A percentile compares a stretch with the other conserved stretches of the same genome.
These are phyloP conservation scores for Ptycholaimellus sp. DNA, from an alignment of 2,888 invertebrate genomes.

Conservation along the genomic window DNA sequence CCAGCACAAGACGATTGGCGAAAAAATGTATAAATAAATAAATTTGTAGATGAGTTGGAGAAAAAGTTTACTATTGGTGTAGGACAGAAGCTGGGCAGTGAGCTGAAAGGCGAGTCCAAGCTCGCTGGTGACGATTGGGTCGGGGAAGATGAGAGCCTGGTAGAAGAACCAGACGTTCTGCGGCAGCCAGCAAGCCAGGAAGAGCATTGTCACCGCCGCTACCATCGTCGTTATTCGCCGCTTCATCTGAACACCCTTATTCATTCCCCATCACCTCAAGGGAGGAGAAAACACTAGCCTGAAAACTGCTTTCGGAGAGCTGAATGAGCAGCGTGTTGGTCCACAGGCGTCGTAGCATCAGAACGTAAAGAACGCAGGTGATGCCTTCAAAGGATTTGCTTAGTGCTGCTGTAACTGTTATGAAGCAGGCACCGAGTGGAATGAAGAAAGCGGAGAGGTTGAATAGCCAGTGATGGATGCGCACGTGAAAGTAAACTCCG, in stretches of 20 bases:
- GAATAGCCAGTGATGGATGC: constrained; percentile 46
- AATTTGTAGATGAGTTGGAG: neutral
- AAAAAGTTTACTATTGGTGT: constrained; percentile 1
- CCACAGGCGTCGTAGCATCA: constrained; percentile 63
- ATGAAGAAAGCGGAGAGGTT: constrained; percentile 61
- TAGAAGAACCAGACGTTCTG: constrained; percentile 43
- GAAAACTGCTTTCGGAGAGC: too few relatives aligned
- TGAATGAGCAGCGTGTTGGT: constrained; percentile 33
- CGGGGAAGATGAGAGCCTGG: constrained; percentile 10
- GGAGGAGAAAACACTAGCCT: too few relatives aligned
- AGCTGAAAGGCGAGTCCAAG: constrained; percentile 5
- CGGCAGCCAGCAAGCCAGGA: constrained; percentile 73
- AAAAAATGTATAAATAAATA: neutral
- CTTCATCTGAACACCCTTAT: constrained; percentile 9
- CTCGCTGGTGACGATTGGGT: constrained; percentile 10
- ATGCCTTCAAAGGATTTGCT: too few relatives aligned
- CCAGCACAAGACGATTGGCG: constrained; percentile 25
- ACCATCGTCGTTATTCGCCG: constrained; percentile 12
- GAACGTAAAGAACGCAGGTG: constrained; percentile 59
- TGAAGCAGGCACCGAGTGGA: constrained; percentile 51
- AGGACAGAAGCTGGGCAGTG: constrained; percentile 1
- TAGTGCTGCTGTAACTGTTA: too few relatives aligned
- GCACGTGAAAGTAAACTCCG: too few relatives aligned
- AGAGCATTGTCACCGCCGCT: constrained; percentile 36
- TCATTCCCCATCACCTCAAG: neutral